Evolutionary conservation across 2,888 invertebrate species (phyloP).

Genomic region (Scrobipalpa costella): DNA sequence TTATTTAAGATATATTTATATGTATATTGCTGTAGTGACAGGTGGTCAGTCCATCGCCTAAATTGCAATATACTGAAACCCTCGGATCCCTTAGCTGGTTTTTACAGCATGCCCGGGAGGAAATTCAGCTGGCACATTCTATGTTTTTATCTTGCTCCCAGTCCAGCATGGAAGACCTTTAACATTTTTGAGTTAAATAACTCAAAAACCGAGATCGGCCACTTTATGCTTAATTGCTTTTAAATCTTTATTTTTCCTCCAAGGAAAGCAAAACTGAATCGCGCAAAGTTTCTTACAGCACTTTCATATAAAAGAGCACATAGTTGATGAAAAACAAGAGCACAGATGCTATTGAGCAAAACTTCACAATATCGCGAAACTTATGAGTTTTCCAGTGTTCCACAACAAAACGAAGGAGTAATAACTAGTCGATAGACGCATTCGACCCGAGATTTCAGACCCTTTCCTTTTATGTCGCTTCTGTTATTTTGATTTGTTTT

Average conservation of each 20-base stretch:
- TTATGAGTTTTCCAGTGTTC: conserved; percentile 40
- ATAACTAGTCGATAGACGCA: conserved; percentile 16
- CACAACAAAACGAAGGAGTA: conserved; percentile 18
- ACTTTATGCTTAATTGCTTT: too few relatives aligned
- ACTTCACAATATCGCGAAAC: conserved; percentile 43
- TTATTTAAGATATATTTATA: too few relatives aligned
- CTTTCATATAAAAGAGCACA: background rate
- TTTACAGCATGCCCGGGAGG: too few relatives aligned
- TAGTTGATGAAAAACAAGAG: conserved; percentile 41
- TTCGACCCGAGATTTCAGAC: conserved; percentile 13
- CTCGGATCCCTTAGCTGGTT: too few relatives aligned
- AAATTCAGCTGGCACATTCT: too few relatives aligned
- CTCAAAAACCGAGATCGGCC: too few relatives aligned
- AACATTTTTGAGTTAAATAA: too few relatives aligned
- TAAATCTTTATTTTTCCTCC: background rate
- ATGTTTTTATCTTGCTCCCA: too few relatives aligned
- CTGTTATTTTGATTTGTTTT: conserved; percentile 3
- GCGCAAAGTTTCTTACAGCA: conserved; percentile 4
- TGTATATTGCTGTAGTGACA: too few relatives aligned
- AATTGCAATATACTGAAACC: too few relatives aligned
- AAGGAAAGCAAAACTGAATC: background rate
- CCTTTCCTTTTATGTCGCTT: conserved; percentile 3
- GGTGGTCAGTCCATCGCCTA: too few relatives aligned
- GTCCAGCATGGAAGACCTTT: too few relatives aligned
- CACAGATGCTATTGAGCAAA: conserved; percentile 47